Conservation (phyloP, 1,140 invertebrate genomes). For the Anagrus nilaparvatae region DNA sequence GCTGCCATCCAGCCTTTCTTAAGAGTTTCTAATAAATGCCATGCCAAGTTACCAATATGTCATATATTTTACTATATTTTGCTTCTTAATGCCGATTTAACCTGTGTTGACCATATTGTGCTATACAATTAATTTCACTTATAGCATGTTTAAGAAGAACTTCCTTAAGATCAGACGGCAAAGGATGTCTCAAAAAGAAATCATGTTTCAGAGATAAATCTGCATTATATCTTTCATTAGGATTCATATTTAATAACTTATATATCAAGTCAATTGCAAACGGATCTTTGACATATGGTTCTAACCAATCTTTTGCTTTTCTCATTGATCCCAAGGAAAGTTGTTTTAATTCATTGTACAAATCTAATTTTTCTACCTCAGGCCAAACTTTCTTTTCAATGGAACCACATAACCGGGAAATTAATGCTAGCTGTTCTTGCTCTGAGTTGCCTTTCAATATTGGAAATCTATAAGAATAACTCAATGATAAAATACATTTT, state of each 20-base stretch:
- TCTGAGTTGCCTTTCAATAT: slow-evolving; percentile 81
- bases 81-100: too few species aligned
- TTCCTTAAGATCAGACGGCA: slow-evolving; percentile 82
- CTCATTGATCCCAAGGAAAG: slow-evolving; percentile 74
- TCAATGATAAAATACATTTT: too few species aligned
- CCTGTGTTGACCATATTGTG: too few species aligned
- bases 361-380: slow-evolving; percentile 75
- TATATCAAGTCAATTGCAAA: slow-evolving; percentile 84
- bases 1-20: too few species aligned
- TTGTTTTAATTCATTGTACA: slow-evolving; percentile 79
- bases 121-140: too few species aligned
- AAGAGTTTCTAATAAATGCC: too few species aligned
- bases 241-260: slow-evolving; percentile 77
- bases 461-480: slow-evolving; percentile 45
- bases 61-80: too few species aligned
- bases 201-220: slow-evolving; percentile 87
- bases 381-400: slow-evolving; percentile 87
- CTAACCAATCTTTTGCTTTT: slow-evolving; percentile 73
- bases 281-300: slow-evolving; percentile 70
- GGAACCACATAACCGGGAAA: slow-evolving; percentile 86
- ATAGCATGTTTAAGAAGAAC: too few species aligned
- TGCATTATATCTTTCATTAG: slow-evolving; percentile 73
- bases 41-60: too few species aligned
- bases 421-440: slow-evolving; percentile 83
- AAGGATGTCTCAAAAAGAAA: slow-evolving; percentile 91